These are phyloP conservation scores for Gadopsis bispinosus DNA, from an alignment of 2,797 vertebrate species.

Conservation along the genomic window DNA sequence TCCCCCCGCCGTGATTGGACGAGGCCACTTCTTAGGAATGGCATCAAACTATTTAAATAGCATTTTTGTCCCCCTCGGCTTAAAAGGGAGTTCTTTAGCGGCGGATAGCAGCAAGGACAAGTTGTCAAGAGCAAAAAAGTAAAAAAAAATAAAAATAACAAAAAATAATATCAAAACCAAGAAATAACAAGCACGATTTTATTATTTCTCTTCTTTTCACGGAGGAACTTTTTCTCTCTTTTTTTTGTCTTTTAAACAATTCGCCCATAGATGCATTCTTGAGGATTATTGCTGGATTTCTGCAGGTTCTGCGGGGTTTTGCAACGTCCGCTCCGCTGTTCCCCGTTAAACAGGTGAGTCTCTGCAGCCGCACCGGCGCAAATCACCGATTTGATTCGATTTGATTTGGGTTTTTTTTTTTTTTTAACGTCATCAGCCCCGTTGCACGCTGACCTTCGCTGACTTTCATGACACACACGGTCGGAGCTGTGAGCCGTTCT, in stretches of 20 bases:
- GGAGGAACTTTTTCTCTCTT: slow-evolving; percentile 52
- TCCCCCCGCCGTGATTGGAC: slow-evolving; percentile 88
- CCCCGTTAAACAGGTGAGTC: slow-evolving; percentile 74
- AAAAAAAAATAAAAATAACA: background rate
- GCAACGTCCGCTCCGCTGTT: slow-evolving; percentile 42
- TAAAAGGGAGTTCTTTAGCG: slow-evolving; percentile 76
- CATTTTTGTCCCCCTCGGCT: slow-evolving; percentile 80
- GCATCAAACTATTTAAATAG: slow-evolving; percentile 92
- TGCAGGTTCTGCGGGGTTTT: slow-evolving; percentile 57
- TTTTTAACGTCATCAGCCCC: slow-evolving; percentile 9
- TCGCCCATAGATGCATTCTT: slow-evolving; percentile 11
- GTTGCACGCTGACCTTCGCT: slow-evolving; percentile 6
- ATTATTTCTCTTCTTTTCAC: slow-evolving; percentile 7
- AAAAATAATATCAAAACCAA: background rate
- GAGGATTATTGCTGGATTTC: slow-evolving; percentile 73
- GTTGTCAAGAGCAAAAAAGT: slow-evolving; percentile 25
- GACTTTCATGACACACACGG: background rate
- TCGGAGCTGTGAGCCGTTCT: background rate
- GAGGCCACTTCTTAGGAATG: slow-evolving; percentile 88
- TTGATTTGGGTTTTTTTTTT: too few species aligned
- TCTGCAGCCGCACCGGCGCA: slow-evolving; percentile 6
- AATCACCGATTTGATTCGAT: background rate
- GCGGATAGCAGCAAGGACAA: slow-evolving; percentile 59
- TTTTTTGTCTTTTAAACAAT: slow-evolving; percentile 47
- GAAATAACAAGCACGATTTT: background rate